Evolutionary conservation across 2,888 invertebrate genomes (phyloP), one percentile per base, ranked within the genome.

Genomic region (Coleophora flavipennella): DNA sequence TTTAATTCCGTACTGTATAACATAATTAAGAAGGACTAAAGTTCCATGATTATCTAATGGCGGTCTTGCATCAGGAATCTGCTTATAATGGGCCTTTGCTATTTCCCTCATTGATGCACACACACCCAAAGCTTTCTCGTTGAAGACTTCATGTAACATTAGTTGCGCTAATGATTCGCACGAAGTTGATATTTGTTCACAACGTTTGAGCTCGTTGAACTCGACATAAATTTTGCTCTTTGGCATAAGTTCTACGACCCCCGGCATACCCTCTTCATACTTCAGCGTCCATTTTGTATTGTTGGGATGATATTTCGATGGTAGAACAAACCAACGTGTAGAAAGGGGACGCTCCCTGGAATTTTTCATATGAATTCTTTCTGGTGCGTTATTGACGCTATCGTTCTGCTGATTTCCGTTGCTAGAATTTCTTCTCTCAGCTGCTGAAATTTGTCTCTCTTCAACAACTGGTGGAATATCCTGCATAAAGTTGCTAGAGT

Each of bases 21-120:
- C 33, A 10, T 33, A 33, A 33, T 33, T 33, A 13, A 33, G 13
- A 13, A 33, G 33, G 33, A 33, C 33, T 33, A 33, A 33, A 33
- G 8, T 27, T 27, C 27, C 27, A 27, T 27, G 9, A 9, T 27
- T 27, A 27, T 27, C 27, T 27, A n/a, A n/a, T n/a, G n/a, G n/a
- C n/a, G n/a, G n/a, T n/a, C n/a, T n/a, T n/a, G n/a, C n/a, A n/a
- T n/a, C 6, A 27, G 6, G 27, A 9, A 8, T 9, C 27, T 6
- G 6, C 6, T 27, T 27, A 9, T 27, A 27, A 27, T 27, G 6
- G 9, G 9, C 9, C 27, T 27, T 27, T 27, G 9, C 27, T 27
- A 9, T 9, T 27, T 27, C 27, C 4, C 13, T 33, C 33, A 33
- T 33, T 10, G 33, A 33, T 33, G 33, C 33, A 33, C 33, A 33